Evolutionary conservation across 2,797 vertebrate species (phyloP).

Genomic region (Gephyroberyx darwinii): DNA sequence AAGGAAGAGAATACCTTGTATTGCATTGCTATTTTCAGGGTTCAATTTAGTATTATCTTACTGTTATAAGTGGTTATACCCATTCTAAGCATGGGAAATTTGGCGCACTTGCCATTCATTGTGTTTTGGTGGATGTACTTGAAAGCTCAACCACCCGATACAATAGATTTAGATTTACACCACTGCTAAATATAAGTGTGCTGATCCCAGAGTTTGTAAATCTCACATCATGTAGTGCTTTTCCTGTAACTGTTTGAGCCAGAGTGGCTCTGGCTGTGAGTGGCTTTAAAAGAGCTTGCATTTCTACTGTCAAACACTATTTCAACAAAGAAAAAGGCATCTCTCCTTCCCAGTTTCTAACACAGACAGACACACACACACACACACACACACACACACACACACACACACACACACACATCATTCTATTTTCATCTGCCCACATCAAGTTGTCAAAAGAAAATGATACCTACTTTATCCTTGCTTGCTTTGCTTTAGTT

Average conservation of each 20-base stretch:
- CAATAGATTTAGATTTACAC: conserved; percentile 15
- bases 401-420: background rate
- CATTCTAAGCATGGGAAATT: too few species aligned
- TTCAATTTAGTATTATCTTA: too few species aligned
- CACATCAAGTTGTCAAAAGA: conserved; percentile 6
- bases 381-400: too few species aligned
- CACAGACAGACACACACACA: background rate
- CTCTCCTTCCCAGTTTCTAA: background rate
- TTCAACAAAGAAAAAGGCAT: conserved; percentile 22
- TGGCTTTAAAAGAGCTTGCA: conserved; percentile 11
- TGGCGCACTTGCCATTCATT: background rate
- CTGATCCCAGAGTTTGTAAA: conserved; percentile 25
- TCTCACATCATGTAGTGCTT: background rate
- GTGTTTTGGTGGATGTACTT: background rate
- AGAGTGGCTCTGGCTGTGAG: too few species aligned
- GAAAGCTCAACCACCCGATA: background rate
- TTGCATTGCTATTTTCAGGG: too few species aligned
- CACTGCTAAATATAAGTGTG: conserved; percentile 18
- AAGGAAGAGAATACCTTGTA: too few species aligned
- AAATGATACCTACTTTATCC: conserved; percentile 31
- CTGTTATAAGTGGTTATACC: too few species aligned
- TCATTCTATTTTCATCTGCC: conserved; percentile 8
- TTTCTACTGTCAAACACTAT: conserved; percentile 25
- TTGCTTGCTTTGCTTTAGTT: conserved; percentile 4
- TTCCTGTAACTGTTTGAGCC: conserved; percentile 17